Evolutionary conservation across 2,113 vertebrate genomes (phyloP), one percentile per base, ranked within the genome.

Genomic region (Mus spicilegus): DNA sequence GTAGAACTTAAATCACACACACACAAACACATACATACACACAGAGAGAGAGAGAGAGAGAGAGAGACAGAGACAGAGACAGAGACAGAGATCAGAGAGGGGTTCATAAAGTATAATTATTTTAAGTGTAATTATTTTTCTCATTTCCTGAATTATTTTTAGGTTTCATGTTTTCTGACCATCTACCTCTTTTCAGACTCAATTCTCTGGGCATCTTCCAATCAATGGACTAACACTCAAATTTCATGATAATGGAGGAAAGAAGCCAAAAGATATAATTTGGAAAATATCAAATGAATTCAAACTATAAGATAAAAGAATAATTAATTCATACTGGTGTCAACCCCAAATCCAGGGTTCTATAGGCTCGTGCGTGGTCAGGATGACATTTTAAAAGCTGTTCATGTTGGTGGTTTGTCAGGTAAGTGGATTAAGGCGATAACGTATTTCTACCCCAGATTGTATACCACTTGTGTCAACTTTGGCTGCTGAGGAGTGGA

Each of bases 281-380:
- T 94, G 39, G 26, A 90, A 95, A 90, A 36, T 56, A 56, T 86
- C 54, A 92, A 96, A 87, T 39, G 36, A 91, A 89, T 89, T 95
- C 11, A 87, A 73, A 96, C 90, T 39, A 16, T 85, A 63, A 93
- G 94, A 87, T 85, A 77, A 84, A 87, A 89, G 30, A 78, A 56
- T 72, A 94, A 84, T 94, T 10, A 75, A 58, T 51, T 5, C 72
- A 33, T 90, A 36, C 49, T 28, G 8, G 67, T 19, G 36, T 4
- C 51, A 92, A 86, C 7, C 70, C 61, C 70, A 95, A 95, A 61
- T 77, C 8, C 26, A 39, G 67, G n/a, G 46, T 13, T 73, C 54
- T 87, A 77, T 76, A 4, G 22, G 14, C 5, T 93, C 2, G 6
- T 39, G 4, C 49, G 2, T n/a, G 14, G 1, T 12, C 22, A 76